phyloP scores from a whole-genome alignment of 2,888 invertebrate species.

The Yponomeuta plumbellus region DNA sequence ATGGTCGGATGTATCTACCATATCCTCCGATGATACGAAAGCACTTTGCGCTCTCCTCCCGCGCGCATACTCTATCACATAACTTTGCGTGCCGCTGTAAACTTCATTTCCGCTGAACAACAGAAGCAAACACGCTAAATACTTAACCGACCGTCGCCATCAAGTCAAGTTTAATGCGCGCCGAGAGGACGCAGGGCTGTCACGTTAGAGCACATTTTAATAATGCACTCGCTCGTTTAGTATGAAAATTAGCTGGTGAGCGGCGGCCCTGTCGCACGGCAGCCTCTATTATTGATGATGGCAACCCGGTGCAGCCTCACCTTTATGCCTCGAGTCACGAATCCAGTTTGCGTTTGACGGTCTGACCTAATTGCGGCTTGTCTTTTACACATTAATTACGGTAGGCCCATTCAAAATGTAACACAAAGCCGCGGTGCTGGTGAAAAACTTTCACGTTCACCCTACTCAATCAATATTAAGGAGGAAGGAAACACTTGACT shows the following conservation, averaged over 20 bases:
- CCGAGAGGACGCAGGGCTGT: conserved; percentile 47
- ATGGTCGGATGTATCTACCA: neutral
- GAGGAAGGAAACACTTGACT: neutral
- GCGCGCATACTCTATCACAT: conserved; percentile 16
- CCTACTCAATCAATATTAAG: neutral
- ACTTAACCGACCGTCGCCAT: conserved; percentile 43
- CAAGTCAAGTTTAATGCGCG: conserved; percentile 53
- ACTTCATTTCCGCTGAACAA: conserved; percentile 19
- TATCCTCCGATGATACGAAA: neutral
- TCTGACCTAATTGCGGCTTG: conserved; percentile 6
- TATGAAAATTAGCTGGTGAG: conserved; percentile 71
- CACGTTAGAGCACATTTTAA: conserved; percentile 66
- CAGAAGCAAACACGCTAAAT: conserved; percentile 51
- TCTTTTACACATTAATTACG: neutral
- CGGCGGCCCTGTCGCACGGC: conserved; percentile 40
- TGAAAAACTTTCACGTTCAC: neutral
- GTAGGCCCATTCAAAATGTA: neutral
- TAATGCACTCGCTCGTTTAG: conserved; percentile 72
- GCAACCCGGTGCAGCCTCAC: conserved; percentile 5
- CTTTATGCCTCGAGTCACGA: conserved; percentile 21
- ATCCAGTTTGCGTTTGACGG: conserved; percentile 6
- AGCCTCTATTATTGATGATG: conserved; percentile 56
- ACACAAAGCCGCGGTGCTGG: neutral
- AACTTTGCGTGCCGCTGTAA: conserved; percentile 10
- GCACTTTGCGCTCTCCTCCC: neutral